These are phyloP conservation scores for Valencia hispanica DNA, from an alignment of 2,797 vertebrate genomes.

Conservation along the genomic window DNA sequence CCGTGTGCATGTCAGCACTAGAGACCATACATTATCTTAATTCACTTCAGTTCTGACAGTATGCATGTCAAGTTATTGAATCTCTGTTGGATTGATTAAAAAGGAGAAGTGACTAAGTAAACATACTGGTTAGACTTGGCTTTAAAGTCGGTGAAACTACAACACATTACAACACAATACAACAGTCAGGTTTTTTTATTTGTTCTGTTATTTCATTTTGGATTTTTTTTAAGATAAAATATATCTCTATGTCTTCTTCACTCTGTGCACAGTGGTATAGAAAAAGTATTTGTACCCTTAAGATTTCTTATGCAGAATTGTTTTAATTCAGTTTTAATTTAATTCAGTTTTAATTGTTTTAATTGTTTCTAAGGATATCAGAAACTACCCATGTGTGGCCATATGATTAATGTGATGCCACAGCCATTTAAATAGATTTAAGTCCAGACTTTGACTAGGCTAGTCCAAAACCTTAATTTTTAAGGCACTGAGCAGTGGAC, in stretches of 20 bases:
- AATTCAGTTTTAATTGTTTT: too few species aligned
- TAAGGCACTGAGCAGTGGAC: neutral
- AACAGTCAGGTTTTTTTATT: neutral
- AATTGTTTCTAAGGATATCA: too few species aligned
- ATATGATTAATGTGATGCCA: neutral
- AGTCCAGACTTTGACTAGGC: neutral
- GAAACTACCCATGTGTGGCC: too few species aligned
- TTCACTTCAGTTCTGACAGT: constrained; percentile 30
- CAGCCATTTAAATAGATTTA: neutral
- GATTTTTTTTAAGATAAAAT: neutral
- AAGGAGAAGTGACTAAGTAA: constrained; percentile 29
- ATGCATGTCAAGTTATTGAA: constrained; percentile 35
- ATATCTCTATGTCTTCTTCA: neutral
- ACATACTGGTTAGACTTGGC: neutral
- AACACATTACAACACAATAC: neutral
- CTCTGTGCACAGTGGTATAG: neutral
- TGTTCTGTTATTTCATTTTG: neutral
- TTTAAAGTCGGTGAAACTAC: neutral
- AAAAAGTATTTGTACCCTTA: neutral
- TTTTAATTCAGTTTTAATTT: neutral
- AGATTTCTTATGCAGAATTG: neutral
- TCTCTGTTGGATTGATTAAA: constrained; percentile 35
- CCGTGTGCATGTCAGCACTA: constrained; percentile 30
- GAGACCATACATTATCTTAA: constrained; percentile 33
- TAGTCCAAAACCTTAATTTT: neutral